These are phyloP conservation scores for Eretmocerus hayati DNA, from an alignment of 2,888 invertebrate genomes.

Conservation along the genomic window DNA sequence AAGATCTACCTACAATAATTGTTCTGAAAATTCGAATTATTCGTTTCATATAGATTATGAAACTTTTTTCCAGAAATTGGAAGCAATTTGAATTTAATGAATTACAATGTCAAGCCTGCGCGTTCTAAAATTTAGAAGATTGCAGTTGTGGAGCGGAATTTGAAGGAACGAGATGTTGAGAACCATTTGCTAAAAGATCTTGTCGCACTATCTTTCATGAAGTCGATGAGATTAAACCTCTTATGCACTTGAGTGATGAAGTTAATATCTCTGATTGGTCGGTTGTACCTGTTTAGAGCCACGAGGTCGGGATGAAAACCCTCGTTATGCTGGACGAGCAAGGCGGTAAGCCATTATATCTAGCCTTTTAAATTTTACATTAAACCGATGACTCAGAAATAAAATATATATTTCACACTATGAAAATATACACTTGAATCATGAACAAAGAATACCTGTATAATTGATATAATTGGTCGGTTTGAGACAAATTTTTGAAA, in stretches of 20 bases:
- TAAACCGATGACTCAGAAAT: constrained; percentile 7
- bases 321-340: constrained; percentile 99
- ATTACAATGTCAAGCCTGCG: no score
- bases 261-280: constrained; percentile 22
- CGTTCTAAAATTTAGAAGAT: no score
- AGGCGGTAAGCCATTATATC: constrained; percentile 86
- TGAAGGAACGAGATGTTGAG: not conserved
- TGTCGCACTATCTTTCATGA: not conserved
- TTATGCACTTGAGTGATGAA: constrained; percentile 7
- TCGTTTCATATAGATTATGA: no score
- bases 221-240: not conserved
- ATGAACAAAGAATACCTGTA: no score
- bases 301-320: constrained; percentile 99
- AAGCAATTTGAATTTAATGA: no score
- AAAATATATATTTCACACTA: not conserved
- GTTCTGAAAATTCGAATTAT: no score
- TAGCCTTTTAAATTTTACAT: constrained; percentile 28
- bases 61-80: no score
- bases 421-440: no score
- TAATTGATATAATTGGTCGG: no score
- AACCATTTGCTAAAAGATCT: not conserved
- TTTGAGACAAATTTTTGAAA: no score
- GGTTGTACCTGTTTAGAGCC: constrained; percentile 76
- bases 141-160: no score
- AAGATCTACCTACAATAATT: no score